phyloP scores from a whole-genome alignment of 2,888 invertebrate species.

The Dascillus cervinus region DNA sequence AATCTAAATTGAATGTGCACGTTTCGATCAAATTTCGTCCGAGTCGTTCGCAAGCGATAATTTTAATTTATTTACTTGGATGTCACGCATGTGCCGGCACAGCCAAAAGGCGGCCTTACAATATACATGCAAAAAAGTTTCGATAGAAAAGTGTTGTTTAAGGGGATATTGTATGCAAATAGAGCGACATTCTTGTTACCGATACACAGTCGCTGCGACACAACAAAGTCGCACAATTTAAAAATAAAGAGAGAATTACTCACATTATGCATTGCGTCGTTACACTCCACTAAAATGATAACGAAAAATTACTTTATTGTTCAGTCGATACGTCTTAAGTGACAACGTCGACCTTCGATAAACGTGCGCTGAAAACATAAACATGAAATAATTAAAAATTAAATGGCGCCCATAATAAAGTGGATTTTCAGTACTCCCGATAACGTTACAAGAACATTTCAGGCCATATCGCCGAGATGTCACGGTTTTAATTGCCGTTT shows the following conservation, averaged over 20 bases:
- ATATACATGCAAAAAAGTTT: conserved; percentile 27
- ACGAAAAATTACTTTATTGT: conserved; percentile 23
- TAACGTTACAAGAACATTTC: conserved; percentile 6
- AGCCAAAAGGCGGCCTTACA: conserved; percentile 17
- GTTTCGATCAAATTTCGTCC: not conserved
- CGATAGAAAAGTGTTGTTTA: conserved; percentile 36
- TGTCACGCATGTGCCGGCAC: conserved; percentile 11
- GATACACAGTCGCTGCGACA: conserved; percentile 24
- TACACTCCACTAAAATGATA: conserved; percentile 18
- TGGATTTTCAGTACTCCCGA: conserved; percentile 7
- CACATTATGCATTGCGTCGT: conserved; percentile 21
- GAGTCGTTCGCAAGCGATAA: too few species aligned
- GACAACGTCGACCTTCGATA: too few species aligned
- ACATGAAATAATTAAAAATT: conserved; percentile 5
- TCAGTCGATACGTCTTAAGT: too few species aligned
- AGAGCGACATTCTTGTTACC: conserved; percentile 36
- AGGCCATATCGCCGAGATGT: conserved; percentile 3
- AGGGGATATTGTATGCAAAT: conserved; percentile 39
- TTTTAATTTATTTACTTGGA: too few species aligned
- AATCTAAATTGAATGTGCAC: not conserved
- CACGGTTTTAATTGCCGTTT: conserved; percentile 9
- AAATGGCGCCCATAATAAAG: conserved; percentile 8
- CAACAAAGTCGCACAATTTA: conserved; percentile 25
- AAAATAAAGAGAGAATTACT: conserved; percentile 28
- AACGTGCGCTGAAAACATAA: not conserved